Base-by-base conservation (phyloP, 2,113 vertebrate genomes). In the Epinephelus cyanopodus region DNA sequence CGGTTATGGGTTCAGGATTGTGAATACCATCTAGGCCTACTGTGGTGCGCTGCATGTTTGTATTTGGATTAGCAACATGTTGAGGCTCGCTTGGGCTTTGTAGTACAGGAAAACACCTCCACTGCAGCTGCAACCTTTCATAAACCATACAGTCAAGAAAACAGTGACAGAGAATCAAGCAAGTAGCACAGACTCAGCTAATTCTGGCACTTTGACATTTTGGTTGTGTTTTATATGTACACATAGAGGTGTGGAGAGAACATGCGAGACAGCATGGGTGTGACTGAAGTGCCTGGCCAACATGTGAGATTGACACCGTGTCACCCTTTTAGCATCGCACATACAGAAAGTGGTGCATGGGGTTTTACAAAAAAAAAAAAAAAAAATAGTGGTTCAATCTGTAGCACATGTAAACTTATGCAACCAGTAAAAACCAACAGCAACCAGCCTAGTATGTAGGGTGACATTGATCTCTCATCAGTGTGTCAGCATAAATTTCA, bases 21-120 rank as follows among this genome's bases (percentile, higher is more conserved):
- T 79, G 74, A 90, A 88, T 85, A 84, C 60, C 80, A 87, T 74
- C 80, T 23, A 65, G 77, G 60, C 73, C 61, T 60, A 71, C 84
- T 77, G 78, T 66, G 76, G 86, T 72, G 84, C 45, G 7, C 77
- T 62, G 76, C 80, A 57, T 74, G 89, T 66, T 74, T 85, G 75
- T 79, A 2, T 83, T 84, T 92, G 76, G 90, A 89, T 87, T 75
- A 71, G 57, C 25, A 68, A 75, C 92, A 56, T 91, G 94, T 90
- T 76, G 53, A 87, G 82, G 79, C 94, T 85, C 1, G 94, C 85
- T 86, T 53, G 64, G 79, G 15, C 57, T 81, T 76, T 66, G 74
- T 62, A 82, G 60, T 18, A 6, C 52, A 82, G 74, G 27, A 72
- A 77, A 84, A 90, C 61, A 75, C 68, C 71, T 88, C 63, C 37